phyloP scores from a whole-genome alignment of 2,113 vertebrate genomes.

The Brachionichthys hirsutus region DNA sequence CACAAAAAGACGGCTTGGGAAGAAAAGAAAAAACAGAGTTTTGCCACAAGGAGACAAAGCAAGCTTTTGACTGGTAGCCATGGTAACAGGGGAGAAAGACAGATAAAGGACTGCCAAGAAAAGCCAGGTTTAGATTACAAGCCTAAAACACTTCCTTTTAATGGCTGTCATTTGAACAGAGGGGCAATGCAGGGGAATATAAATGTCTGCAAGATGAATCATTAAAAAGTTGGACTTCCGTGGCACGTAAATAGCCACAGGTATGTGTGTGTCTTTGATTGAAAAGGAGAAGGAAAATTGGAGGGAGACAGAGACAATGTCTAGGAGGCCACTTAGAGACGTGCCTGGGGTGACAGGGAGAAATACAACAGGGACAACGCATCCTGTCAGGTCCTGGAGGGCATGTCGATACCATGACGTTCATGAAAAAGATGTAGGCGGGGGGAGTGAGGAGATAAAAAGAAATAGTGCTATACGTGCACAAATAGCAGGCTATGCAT shows the following conservation, averaged over 20 bases:
- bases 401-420: constrained; percentile 16
- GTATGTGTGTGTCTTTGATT: constrained; percentile 8
- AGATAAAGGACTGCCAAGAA: constrained; percentile 66
- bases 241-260: constrained; percentile 24
- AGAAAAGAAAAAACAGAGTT: constrained; percentile 31
- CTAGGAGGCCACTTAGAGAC: constrained; percentile 19
- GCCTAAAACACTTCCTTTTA: constrained; percentile 46
- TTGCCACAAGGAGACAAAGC: constrained; percentile 64
- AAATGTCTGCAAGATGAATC: constrained; percentile 13
- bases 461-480: background rate
- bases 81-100: constrained; percentile 66
- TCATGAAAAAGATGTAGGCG: constrained; percentile 6
- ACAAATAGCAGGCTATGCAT: too few relatives aligned
- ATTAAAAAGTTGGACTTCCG: constrained; percentile 36
- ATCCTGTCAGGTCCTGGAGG: constrained; percentile 25
- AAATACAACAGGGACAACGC: constrained; percentile 17
- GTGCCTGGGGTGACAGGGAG: constrained; percentile 35
- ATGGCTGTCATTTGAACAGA: constrained; percentile 19
- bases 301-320: constrained; percentile 4
- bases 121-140: constrained; percentile 53
- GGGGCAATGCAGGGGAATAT: constrained; percentile 21
- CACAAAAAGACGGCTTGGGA: constrained; percentile 47
- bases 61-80: constrained; percentile 70
- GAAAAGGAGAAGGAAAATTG: constrained; percentile 10
- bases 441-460: background rate